phyloP scores from a whole-genome alignment of 2,113 vertebrate genomes.

The Solenodon paradoxus region DNA sequence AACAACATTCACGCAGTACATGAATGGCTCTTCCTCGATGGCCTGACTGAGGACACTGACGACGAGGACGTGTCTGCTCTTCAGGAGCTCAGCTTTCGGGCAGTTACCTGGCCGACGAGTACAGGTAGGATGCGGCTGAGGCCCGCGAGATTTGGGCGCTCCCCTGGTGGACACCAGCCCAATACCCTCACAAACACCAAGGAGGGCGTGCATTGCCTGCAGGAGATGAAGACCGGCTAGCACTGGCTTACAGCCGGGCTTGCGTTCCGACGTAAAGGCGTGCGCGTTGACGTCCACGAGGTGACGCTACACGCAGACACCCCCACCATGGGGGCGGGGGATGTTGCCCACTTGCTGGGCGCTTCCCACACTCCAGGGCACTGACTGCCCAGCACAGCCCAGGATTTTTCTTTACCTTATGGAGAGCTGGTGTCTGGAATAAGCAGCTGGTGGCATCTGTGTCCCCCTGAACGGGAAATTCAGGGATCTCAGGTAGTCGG shows the following conservation, averaged over 20 bases:
- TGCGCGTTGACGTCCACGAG: slow-evolving; percentile 88
- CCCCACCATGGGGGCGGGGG: no score
- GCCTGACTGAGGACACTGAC: slow-evolving; percentile 90
- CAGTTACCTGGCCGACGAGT: slow-evolving; percentile 89
- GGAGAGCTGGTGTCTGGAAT: slow-evolving; percentile 90
- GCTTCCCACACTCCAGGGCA: no score
- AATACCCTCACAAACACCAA: slow-evolving; percentile 90
- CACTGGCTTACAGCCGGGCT: slow-evolving; percentile 84
- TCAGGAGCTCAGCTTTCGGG: slow-evolving; percentile 89
- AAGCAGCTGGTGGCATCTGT: slow-evolving; percentile 89
- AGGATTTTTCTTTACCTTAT: slow-evolving; percentile 92
- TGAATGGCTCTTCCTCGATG: slow-evolving; percentile 88
- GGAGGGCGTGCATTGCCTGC: slow-evolving; percentile 93
- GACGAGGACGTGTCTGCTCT: slow-evolving; percentile 86
- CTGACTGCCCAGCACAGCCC: slow-evolving; percentile 85
- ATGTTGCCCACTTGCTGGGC: no score
- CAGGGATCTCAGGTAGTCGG: slow-evolving; percentile 85
- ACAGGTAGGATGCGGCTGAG: slow-evolving; percentile 88
- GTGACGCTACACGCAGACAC: slow-evolving; percentile 86
- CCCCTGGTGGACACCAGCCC: slow-evolving; percentile 88
- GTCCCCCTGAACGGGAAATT: slow-evolving; percentile 90
- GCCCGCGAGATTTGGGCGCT: slow-evolving; percentile 91
- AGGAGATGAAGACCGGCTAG: slow-evolving; percentile 93
- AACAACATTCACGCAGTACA: slow-evolving; percentile 93
- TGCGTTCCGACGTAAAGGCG: slow-evolving; percentile 1